Evolutionary conservation across 2,113 vertebrate genomes (phyloP).

Genomic region (Ophthalmolycus amberensis): DNA sequence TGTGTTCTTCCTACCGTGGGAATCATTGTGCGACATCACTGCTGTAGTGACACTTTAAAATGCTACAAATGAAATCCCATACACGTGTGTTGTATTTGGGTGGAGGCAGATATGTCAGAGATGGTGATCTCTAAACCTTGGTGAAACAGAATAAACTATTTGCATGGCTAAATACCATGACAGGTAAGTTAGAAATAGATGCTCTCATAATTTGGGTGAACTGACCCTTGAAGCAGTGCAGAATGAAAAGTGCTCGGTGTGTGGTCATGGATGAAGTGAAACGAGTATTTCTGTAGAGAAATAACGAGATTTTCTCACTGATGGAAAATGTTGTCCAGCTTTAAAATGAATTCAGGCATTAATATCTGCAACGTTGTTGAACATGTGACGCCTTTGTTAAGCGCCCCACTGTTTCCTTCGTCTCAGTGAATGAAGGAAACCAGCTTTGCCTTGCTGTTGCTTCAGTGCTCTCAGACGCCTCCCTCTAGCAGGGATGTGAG

Average conservation of each 20-base stretch:
- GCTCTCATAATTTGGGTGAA: not conserved
- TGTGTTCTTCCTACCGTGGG: not conserved
- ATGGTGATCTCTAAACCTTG: not conserved
- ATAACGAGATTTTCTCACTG: conserved; percentile 8
- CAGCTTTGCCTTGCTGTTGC: conserved; percentile 63
- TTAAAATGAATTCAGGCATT: not conserved
- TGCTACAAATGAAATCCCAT: not conserved
- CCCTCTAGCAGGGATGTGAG: conserved; percentile 34
- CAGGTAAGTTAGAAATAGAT: not conserved
- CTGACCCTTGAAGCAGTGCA: not conserved
- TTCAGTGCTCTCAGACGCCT: conserved; percentile 48
- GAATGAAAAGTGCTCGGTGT: not conserved
- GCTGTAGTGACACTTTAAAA: not conserved
- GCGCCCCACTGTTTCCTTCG: not conserved
- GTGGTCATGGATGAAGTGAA: too few relatives aligned
- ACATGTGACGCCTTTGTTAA: conserved; percentile 44
- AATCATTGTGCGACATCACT: not conserved
- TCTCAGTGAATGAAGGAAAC: conserved; percentile 42
- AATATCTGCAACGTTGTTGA: conserved; percentile 2
- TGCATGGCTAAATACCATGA: not conserved
- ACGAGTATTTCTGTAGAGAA: not conserved
- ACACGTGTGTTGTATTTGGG: not conserved
- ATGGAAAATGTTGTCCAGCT: not conserved
- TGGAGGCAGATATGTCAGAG: not conserved
- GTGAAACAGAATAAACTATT: not conserved